phyloP scores from a whole-genome alignment of 1,140 invertebrate genomes.

The Mya arenaria region DNA sequence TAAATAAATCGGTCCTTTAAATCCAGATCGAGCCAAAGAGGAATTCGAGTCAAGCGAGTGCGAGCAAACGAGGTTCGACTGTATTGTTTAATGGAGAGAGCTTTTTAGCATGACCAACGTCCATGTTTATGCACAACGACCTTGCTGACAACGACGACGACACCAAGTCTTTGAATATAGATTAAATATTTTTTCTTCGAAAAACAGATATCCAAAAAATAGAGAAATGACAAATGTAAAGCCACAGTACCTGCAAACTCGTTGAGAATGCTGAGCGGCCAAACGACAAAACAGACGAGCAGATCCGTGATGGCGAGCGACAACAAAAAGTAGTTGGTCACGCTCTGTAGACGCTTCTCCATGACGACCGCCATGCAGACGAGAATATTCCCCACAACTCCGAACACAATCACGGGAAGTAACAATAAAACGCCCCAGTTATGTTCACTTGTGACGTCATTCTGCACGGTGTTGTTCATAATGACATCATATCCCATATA shows the following conservation, averaged over 20 bases:
- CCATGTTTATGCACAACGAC: no score
- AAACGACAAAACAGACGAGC: conserved; percentile 90
- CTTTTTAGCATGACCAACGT: no score
- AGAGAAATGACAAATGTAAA: neutral
- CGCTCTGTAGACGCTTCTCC: conserved; percentile 93
- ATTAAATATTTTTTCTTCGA: no score
- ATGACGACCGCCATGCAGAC: conserved; percentile 98
- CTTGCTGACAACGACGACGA: no score
- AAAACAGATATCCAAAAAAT: no score
- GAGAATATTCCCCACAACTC: conserved; percentile 93
- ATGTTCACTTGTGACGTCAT: neutral
- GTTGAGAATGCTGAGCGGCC: conserved; percentile 86
- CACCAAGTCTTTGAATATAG: no score
- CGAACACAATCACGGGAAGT: conserved; percentile 73
- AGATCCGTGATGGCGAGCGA: conserved; percentile 98
- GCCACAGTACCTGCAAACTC: conserved; percentile 78
- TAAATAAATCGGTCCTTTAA: no score
- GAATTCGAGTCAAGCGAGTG: no score
- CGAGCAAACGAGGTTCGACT: no score
- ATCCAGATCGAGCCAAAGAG: no score
- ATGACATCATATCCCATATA: no score
- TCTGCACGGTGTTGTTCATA: conserved; percentile 15
- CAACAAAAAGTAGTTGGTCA: conserved; percentile 97
- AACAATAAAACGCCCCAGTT: conserved; percentile 74
- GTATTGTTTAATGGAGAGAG: no score